Evolutionary conservation across 2,113 vertebrate genomes (phyloP).

Genomic region (Archilochus colubris): DNA sequence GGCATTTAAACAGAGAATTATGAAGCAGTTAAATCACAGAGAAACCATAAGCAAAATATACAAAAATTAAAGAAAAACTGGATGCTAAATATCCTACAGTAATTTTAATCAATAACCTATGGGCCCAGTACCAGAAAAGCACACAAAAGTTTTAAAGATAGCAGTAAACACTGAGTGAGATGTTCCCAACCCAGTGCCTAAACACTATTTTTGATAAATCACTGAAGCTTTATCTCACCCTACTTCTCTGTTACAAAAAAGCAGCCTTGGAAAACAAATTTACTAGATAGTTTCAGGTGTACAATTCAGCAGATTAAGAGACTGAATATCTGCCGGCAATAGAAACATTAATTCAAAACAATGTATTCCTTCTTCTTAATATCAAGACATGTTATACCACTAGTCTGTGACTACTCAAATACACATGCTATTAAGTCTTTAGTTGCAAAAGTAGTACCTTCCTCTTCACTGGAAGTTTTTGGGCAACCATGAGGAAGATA

Average conservation of each 20-base stretch:
- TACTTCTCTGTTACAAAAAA: background rate
- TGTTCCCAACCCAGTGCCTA: background rate
- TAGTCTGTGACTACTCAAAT: background rate
- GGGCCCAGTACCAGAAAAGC: background rate
- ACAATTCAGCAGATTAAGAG: background rate
- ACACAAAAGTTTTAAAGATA: background rate
- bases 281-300: background rate
- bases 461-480: slow-evolving; percentile 92
- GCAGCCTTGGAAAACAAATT: background rate
- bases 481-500: slow-evolving; percentile 92
- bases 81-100: background rate
- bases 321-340: background rate
- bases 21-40: background rate
- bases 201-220: background rate
- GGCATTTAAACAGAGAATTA: background rate
- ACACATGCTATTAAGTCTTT: background rate
- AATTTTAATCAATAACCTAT: background rate
- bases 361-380: background rate
- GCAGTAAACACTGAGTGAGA: background rate
- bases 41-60: background rate
- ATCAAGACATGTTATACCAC: background rate
- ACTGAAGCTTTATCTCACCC: background rate
- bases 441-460: slow-evolving; percentile 75
- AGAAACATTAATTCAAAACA: background rate
- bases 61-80: background rate